Percentiles rank a stretch among this genome's conserved stretches.
phyloP scores from a whole-genome alignment of 2,113 vertebrate species.

The Oceanites oceanicus region DNA sequence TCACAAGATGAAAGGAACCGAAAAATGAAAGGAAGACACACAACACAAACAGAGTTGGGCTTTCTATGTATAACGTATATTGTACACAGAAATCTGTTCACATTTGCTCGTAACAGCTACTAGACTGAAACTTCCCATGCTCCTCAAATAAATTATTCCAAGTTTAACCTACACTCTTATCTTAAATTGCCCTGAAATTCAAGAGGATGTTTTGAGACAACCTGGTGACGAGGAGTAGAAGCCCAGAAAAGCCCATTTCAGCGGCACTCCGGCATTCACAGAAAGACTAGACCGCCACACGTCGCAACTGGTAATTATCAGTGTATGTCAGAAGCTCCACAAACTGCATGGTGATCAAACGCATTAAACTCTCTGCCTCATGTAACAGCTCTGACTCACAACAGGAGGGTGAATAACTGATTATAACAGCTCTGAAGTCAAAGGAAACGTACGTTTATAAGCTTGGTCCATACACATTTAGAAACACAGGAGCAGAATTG shows the following conservation, averaged over 20 bases:
- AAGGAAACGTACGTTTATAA: neutral
- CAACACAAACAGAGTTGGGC: neutral
- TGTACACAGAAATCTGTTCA: neutral
- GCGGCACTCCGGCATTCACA: fast-evolving
- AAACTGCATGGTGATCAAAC: fast-evolving
- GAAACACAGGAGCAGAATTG: neutral
- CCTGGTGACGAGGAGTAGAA: neutral
- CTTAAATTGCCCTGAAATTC: neutral
- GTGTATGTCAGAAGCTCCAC: neutral
- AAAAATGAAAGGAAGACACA: neutral
- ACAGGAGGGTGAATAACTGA: neutral
- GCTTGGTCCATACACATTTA: neutral
- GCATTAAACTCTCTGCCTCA: neutral
- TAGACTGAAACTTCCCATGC: neutral
- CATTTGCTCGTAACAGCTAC: neutral
- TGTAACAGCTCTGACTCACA: neutral
- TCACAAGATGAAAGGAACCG: neutral
- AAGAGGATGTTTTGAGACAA: neutral
- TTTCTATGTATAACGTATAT: neutral
- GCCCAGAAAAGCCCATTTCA: neutral
- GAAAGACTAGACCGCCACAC: neutral
- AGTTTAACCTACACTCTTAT: neutral
- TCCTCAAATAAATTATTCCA: neutral
- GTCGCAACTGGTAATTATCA: fast-evolving
- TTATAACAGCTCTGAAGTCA: neutral